phyloP scores from a whole-genome alignment of 2,888 invertebrate genomes.

The Ecliptopera silaceata region DNA sequence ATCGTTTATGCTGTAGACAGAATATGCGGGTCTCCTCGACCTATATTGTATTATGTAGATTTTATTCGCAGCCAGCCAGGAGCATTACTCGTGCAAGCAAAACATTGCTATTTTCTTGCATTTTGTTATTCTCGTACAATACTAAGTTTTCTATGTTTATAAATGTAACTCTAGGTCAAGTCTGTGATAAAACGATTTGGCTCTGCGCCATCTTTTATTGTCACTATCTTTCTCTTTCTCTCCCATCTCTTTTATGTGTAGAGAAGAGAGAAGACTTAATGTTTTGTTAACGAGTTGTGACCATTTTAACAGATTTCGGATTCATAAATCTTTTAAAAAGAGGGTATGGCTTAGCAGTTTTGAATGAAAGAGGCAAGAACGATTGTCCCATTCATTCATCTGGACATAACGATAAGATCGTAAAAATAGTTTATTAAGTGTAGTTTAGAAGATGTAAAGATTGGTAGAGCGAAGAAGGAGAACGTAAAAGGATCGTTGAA shows the following conservation, averaged over 20 bases:
- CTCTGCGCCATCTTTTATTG: slow-evolving; percentile 46
- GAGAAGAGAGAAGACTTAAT: slow-evolving; percentile 27
- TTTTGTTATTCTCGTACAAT: slow-evolving; percentile 41
- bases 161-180: slow-evolving; percentile 73
- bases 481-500: too few species aligned
- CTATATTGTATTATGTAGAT: slow-evolving; percentile 31
- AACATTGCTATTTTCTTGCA: slow-evolving; percentile 40
- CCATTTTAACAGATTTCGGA: slow-evolving; percentile 16
- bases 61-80: slow-evolving; percentile 32
- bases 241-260: slow-evolving; percentile 12
- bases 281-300: slow-evolving; percentile 27
- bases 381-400: too few species aligned
- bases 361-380: too few species aligned
- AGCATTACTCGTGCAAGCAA: slow-evolving; percentile 30
- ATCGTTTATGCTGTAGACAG: slow-evolving; percentile 1
- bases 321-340: slow-evolving; percentile 1
- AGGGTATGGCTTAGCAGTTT: neutral
- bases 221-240: slow-evolving; percentile 38
- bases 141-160: slow-evolving; percentile 47
- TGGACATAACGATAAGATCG: too few species aligned
- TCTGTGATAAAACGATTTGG: slow-evolving; percentile 58
- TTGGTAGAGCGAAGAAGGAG: too few species aligned
- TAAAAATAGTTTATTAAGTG: too few species aligned
- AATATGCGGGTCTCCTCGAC: slow-evolving; percentile 12
- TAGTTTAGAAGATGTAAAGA: too few species aligned